Base-by-base conservation (phyloP, 2,797 vertebrate species). In the Hyperoplus lanceolatus region DNA sequence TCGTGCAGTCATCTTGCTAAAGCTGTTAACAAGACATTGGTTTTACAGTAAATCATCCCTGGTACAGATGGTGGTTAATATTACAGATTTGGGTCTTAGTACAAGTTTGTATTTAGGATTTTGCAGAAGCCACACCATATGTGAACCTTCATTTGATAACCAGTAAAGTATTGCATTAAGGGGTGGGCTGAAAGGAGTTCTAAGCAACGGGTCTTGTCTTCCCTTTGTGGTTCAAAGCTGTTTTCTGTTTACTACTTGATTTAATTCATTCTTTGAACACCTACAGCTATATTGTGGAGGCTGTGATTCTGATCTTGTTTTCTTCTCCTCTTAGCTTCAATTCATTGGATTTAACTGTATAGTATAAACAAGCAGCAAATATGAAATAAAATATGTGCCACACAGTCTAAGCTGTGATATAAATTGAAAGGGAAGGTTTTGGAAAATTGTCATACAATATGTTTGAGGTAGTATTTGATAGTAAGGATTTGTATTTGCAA, bases 101-200 rank as follows among this genome's bases (percentile, higher is more conserved):
- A 63, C 72, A 39, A 6, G 77, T 92, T 93, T 93, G 86, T 91
- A 91, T 89, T 90, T n/a, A 74, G 71, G 72, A 85, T 87, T 87
- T 90, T 81, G 78, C 62, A 78, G 77, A 83, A 81, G 81, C 70
- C 57, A 81, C 59, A 74, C 79, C 75, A 83, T 77, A 88, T 88
- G 82, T 86, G 83, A 90, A 88, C 71, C 66, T 84, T 41, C 68
- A 50, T 75, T 71, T 82, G 66, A 74, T 82, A 85, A 85, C 76
- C 62, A 63, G 77, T 86, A 69, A 66, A 81, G 89, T 83, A 82
- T 80, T 87, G 62, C 70, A 75, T 89, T 83, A 70, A 43, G 70
- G 75, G 70, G 62, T 61, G 36, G 65, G 62, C 73, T 87, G 51
- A 78, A 82, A 57, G 56, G 64, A 85, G 89, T 90, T 79, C 62